A percentile compares a stretch with the other conserved stretches of the same genome.
Conservation (phyloP, 2,113 vertebrate species). For the Silurus meridionalis region DNA sequence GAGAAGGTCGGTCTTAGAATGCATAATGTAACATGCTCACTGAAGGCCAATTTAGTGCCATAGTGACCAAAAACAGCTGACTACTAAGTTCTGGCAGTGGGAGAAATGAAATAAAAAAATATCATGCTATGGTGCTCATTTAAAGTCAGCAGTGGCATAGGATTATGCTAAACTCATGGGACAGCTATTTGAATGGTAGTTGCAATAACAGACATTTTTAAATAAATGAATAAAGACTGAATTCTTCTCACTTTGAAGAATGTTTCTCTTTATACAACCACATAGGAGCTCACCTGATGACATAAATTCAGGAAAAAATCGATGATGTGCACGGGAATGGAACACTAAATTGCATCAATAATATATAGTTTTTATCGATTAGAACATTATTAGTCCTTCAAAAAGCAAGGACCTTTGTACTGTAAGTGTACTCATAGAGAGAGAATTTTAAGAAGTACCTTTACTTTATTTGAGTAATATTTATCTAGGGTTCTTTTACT, state of each 20-base stretch:
- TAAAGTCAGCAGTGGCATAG: background rate
- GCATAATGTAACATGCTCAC: background rate
- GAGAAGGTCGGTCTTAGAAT: background rate
- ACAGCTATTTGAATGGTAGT: background rate
- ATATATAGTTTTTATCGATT: no score
- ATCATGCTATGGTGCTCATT: background rate
- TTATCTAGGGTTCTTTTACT: no score
- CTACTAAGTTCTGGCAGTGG: background rate
- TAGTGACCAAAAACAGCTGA: constrained; percentile 17
- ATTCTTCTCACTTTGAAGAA: background rate
- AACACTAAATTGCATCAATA: no score
- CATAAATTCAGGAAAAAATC: background rate
- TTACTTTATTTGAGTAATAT: no score
- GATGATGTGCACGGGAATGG: no score
- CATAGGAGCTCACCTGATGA: background rate
- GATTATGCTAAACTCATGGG: background rate
- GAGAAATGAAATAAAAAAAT: constrained; percentile 5
- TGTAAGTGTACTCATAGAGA: no score
- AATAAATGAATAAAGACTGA: background rate
- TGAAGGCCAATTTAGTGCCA: background rate
- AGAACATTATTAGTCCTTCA: no score
- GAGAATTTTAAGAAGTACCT: no score
- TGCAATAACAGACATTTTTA: background rate
- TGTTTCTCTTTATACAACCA: background rate
- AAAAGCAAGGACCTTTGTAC: no score